phyloP scores from a whole-genome alignment of 2,113 vertebrate species.

The Acinonyx jubatus region DNA sequence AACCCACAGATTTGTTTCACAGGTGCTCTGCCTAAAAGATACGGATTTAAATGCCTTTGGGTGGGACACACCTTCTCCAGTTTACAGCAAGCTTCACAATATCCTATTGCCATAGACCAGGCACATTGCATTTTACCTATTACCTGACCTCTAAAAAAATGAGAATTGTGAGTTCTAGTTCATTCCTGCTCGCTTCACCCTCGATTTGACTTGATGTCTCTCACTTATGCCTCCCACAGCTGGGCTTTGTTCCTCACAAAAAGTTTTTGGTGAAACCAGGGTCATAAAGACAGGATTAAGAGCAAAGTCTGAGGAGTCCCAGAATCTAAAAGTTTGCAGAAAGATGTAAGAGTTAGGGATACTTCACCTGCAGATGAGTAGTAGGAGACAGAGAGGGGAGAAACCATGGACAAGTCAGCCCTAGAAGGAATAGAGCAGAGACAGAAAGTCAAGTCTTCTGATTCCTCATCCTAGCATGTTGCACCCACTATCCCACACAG shows the following conservation, averaged over 20 bases:
- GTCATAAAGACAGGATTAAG: constrained; percentile 60
- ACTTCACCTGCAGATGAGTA: background rate
- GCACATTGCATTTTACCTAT: background rate
- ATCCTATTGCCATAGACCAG: background rate
- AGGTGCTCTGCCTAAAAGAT: background rate
- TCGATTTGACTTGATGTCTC: background rate
- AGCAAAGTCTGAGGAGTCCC: constrained; percentile 42
- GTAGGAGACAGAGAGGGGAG: background rate
- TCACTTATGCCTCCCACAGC: constrained; percentile 5
- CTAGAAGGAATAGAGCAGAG: background rate
- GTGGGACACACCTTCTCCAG: background rate
- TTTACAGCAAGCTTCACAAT: background rate
- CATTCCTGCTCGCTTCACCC: background rate
- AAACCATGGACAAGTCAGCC: background rate
- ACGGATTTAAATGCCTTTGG: background rate
- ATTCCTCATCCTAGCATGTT: background rate
- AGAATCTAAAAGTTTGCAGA: constrained; percentile 21
- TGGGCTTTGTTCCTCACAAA: constrained; percentile 48
- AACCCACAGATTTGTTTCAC: background rate
- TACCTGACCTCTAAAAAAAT: background rate
- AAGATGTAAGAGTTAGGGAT: constrained; percentile 17
- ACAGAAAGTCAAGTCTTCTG: background rate
- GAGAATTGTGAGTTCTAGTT: background rate
- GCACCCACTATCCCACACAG: background rate
- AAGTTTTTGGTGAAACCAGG: constrained; percentile 61